A percentile compares a stretch with the other conserved stretches of the same genome.
These are phyloP conservation scores for Sesamia nonagrioides DNA, from an alignment of 1,140 invertebrate species.

Conservation along the genomic window DNA sequence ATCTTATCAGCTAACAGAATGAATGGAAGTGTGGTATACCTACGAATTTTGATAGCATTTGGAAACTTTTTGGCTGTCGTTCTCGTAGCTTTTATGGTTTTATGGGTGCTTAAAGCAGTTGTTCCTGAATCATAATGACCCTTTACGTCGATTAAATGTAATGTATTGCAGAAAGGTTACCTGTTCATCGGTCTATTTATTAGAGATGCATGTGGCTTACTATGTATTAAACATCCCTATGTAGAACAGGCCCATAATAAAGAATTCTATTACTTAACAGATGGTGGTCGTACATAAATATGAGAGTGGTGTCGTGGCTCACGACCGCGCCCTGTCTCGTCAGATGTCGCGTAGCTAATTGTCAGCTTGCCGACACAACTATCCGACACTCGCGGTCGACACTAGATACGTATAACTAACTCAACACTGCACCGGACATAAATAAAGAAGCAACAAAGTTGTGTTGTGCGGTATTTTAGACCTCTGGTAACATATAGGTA, in stretches of 20 bases:
- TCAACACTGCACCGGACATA: conserved; percentile 18
- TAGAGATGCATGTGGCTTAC: not conserved
- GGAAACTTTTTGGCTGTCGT: conserved; percentile 48
- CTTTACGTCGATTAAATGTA: conserved; percentile 47
- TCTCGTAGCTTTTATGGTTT: conserved; percentile 49
- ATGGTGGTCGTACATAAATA: conserved; percentile 27
- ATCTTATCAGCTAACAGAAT: conserved; percentile 81
- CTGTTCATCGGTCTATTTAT: conserved; percentile 7
- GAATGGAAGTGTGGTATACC: conserved; percentile 76
- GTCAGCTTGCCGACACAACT: conserved; percentile 47
- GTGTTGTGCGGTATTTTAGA: conserved; percentile 13
- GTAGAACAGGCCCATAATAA: not conserved
- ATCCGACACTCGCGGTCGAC: conserved; percentile 33
- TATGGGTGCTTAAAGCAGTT: conserved; percentile 43
- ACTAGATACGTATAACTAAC: conserved; percentile 28
- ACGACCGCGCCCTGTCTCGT: conserved; percentile 41
- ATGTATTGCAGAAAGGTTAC: conserved; percentile 36
- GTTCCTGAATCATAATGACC: conserved; percentile 43
- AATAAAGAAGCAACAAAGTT: conserved; percentile 40
- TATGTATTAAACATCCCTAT: not conserved
- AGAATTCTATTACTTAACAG: conserved; percentile 25
- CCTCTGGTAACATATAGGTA: not conserved
- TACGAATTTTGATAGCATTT: conserved; percentile 61
- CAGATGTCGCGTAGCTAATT: conserved; percentile 47
- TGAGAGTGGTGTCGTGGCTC: conserved; percentile 36